Evolutionary conservation across 1,140 invertebrate species (phyloP), one percentile per base, ranked within the genome.

Genomic region (Danaus plexippus): DNA sequence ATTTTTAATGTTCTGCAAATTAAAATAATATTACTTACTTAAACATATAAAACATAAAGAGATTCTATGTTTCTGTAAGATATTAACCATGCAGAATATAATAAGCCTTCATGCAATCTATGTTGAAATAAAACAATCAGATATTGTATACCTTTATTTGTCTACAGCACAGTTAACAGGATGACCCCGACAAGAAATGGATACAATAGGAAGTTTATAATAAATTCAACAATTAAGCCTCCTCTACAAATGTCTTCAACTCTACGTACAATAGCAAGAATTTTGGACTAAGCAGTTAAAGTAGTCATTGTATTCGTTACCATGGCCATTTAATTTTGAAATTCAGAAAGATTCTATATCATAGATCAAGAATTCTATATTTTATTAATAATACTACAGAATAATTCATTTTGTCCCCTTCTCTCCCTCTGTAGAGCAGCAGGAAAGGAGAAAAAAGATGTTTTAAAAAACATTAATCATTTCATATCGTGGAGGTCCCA

Each of bases 361-460:
- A 76, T 81, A 80, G 61, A 71, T 76, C 64, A 81, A 81, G 74
- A 76, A 71, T 73, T 74, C 74, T 83, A 80, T 81, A 66, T 67
- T 61, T 58, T 58, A 15, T 15, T 63, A 74, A 71, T 60, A 75
- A 72, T 72, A 77, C 78, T 83, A 83, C 80, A 61, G 72, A 70
- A 75, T 66, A 73, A 78, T 76, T 86, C 73, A 86, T 77, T 75
- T 73, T 74, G 77, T 82, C 75, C 77, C 83, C 72, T 80, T 82
- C 71, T 81, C 77, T 80, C 80, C 80, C 77, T 86, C 83, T 85
- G 64, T 68, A 62, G 65, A 75, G 82, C 82, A 80, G 82, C 82
- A 79, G 75, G 74, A 82, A 86, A 86, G 80, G 79, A 82, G 79
- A 86, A 82, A 84, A 86, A 86, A 80, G 63, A 83, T 71, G 64